phyloP scores from a whole-genome alignment of 2,888 invertebrate genomes.

The Gymnosoma rotundatum region DNA sequence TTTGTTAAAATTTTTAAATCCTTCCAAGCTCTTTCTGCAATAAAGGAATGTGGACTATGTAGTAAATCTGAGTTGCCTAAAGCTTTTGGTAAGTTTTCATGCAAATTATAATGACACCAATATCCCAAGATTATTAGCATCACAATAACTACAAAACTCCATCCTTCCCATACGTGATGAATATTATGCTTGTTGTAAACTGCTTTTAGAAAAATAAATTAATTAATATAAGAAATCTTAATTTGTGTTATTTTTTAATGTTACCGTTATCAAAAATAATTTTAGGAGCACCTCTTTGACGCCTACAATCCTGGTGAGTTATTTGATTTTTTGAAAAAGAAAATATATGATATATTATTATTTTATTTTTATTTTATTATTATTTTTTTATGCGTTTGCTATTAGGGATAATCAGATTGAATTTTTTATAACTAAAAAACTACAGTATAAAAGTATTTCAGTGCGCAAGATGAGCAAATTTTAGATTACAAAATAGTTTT shows the following conservation, averaged over 20 bases:
- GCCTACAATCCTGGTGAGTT: slow-evolving; percentile 3
- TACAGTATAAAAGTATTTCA: no score
- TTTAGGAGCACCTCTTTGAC: slow-evolving; percentile 2
- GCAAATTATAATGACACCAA: slow-evolving; percentile 73
- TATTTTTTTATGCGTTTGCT: no score
- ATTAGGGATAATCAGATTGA: no score
- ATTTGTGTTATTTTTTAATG: neutral
- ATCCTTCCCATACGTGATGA: slow-evolving; percentile 75
- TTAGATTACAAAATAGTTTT: no score
- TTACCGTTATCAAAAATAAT: slow-evolving; percentile 14
- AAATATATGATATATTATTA: no score
- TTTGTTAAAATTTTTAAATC: slow-evolving; percentile 86
- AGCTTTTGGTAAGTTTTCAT: slow-evolving; percentile 74
- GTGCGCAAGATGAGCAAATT: no score
- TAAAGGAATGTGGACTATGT: slow-evolving; percentile 81
- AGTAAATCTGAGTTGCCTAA: slow-evolving; percentile 74
- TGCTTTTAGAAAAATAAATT: slow-evolving; percentile 47
- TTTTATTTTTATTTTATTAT: no score
- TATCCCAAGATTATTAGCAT: slow-evolving; percentile 73
- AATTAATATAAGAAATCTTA: neutral
- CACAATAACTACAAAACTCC: slow-evolving; percentile 72
- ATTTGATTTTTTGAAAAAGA: neutral
- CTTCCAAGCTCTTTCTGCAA: slow-evolving; percentile 86
- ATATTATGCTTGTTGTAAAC: slow-evolving; percentile 76
- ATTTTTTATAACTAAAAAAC: no score